These are phyloP conservation scores for Isurus oxyrinchus DNA, from an alignment of 2,113 vertebrate genomes.

Conservation along the genomic window DNA sequence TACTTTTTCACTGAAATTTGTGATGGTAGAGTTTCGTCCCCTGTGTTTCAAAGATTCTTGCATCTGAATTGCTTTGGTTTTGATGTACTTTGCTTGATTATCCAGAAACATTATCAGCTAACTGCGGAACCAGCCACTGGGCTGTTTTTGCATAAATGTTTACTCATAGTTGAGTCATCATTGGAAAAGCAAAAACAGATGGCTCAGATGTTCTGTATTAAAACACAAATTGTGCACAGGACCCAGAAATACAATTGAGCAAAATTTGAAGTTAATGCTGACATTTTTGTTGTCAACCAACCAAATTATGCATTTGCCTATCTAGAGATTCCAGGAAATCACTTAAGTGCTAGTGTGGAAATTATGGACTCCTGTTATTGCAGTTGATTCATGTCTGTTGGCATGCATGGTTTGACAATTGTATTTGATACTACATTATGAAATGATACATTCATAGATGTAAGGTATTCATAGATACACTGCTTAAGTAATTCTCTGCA, in stretches of 20 bases:
- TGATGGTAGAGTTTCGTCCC: background rate
- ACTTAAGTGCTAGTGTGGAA: background rate
- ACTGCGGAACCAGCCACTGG: background rate
- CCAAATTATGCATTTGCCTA: background rate
- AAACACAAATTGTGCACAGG: background rate
- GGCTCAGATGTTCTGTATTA: constrained; percentile 7
- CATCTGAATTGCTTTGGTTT: background rate
- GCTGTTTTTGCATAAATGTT: background rate
- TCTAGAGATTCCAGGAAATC: background rate
- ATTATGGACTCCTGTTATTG: background rate
- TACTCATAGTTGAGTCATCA: background rate
- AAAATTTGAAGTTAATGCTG: background rate
- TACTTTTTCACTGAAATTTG: background rate
- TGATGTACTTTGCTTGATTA: background rate
- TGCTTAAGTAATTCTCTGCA: background rate
- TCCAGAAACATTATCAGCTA: background rate
- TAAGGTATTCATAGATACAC: background rate
- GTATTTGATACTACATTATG: background rate
- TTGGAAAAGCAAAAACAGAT: background rate
- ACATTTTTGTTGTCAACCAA: background rate
- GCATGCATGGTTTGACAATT: background rate
- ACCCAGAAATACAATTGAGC: background rate
- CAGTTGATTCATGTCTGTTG: background rate
- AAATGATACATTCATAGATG: background rate
- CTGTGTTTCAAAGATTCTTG: background rate